Percentiles rank a stretch among this genome's conserved stretches.
These are phyloP conservation scores for Odontamblyopus rebecca DNA, from an alignment of 2,797 vertebrate species.

Conservation along the genomic window DNA sequence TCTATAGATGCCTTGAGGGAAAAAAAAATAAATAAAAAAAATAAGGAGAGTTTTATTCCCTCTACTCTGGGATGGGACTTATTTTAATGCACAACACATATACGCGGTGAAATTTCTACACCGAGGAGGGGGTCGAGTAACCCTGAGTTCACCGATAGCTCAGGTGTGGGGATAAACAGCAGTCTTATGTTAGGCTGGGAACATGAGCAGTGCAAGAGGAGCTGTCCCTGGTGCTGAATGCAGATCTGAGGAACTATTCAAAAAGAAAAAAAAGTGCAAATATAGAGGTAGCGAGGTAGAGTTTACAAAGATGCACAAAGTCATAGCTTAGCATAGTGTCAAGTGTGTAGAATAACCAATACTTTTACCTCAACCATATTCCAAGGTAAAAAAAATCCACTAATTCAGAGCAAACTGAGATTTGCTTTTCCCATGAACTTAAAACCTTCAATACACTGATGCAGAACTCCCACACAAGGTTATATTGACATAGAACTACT, in stretches of 20 bases:
- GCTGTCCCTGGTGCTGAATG: conserved; percentile 5
- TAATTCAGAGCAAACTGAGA: no score
- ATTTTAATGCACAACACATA: background rate
- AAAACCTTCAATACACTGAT: no score
- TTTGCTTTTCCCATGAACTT: no score
- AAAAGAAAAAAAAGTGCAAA: background rate
- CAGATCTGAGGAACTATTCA: background rate
- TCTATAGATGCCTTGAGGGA: background rate
- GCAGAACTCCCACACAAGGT: no score
- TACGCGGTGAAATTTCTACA: background rate
- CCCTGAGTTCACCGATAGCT: background rate
- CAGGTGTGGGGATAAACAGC: background rate
- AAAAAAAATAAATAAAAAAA: background rate
- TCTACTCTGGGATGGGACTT: background rate
- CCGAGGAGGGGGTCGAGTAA: background rate
- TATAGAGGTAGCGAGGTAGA: background rate
- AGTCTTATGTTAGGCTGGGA: background rate
- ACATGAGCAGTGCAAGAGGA: background rate
- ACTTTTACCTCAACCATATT: no score
- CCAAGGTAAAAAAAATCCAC: no score
- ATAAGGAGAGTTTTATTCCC: background rate
- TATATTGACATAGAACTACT: background rate
- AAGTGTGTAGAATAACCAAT: no score
- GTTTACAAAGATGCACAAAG: background rate
- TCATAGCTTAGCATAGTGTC: no score